phyloP scores from a whole-genome alignment of 2,888 invertebrate genomes.

The Exephanes ischioxanthus region DNA sequence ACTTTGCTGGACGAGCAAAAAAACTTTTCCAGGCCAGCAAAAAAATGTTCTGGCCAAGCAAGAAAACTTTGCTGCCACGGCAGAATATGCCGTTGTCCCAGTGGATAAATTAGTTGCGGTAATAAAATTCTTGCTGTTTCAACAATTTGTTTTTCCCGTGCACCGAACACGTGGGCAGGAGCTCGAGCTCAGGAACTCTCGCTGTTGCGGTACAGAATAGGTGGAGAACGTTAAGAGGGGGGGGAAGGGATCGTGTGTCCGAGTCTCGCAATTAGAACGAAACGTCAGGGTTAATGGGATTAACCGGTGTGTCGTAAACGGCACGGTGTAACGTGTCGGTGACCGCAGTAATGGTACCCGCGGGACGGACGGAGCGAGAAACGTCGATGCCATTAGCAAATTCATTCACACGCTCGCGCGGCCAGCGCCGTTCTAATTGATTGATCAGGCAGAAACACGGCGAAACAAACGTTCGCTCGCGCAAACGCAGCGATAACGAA shows the following conservation, averaged over 20 bases:
- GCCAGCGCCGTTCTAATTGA: slow-evolving; percentile 52
- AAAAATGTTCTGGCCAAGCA: too few species aligned
- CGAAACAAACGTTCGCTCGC: background rate
- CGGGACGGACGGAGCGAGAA: slow-evolving; percentile 37
- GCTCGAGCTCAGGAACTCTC: slow-evolving; percentile 56
- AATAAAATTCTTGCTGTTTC: background rate
- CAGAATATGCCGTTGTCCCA: background rate
- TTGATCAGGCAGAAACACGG: slow-evolving; percentile 38
- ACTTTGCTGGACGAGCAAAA: too few species aligned
- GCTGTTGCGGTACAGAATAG: slow-evolving; percentile 39
- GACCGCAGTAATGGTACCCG: slow-evolving; percentile 21
- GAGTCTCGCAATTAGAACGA: slow-evolving; percentile 74
- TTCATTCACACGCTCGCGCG: slow-evolving; percentile 64
- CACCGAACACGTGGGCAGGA: background rate
- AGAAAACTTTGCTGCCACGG: background rate
- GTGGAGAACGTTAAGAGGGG: slow-evolving; percentile 42
- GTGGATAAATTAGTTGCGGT: background rate
- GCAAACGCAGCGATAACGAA: background rate
- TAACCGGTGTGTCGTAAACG: slow-evolving; percentile 70
- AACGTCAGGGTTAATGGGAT: slow-evolving; percentile 77
- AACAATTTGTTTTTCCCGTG: background rate
- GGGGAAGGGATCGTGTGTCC: slow-evolving; percentile 70
- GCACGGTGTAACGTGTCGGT: slow-evolving; percentile 52
- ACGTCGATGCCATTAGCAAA: slow-evolving; percentile 63
- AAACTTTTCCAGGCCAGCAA: too few species aligned